Percentiles rank a stretch among this genome's conserved stretches.
These are phyloP conservation scores for Coreoperca whiteheadi DNA, from an alignment of 2,113 vertebrate species.

Conservation along the genomic window DNA sequence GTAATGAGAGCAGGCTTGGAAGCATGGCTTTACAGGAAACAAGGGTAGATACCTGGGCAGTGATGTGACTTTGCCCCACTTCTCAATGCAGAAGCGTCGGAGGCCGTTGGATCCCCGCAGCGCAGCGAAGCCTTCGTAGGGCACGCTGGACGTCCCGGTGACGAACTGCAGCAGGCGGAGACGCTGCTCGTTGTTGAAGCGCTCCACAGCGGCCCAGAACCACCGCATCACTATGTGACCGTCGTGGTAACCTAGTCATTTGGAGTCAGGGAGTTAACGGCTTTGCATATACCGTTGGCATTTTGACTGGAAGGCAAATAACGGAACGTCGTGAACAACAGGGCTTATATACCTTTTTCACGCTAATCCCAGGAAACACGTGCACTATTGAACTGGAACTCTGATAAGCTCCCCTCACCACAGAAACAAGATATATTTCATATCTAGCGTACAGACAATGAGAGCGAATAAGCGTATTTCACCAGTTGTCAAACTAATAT, in stretches of 20 bases:
- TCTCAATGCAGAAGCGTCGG: constrained; percentile 97
- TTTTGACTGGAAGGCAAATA: no score
- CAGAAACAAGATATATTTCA: no score
- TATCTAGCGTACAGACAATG: no score
- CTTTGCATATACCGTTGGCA: neutral
- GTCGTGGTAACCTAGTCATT: constrained; percentile 92
- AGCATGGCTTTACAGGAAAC: neutral
- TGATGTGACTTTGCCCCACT: constrained; percentile 98
- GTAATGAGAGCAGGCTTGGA: neutral
- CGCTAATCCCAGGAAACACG: no score
- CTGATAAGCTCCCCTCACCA: no score
- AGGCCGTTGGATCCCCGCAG: constrained; percentile 95
- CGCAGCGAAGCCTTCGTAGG: constrained; percentile 95
- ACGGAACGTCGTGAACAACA: neutral
- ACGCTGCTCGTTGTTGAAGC: constrained; percentile 97
- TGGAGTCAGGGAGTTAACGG: neutral
- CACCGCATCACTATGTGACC: constrained; percentile 97
- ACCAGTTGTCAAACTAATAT: no score
- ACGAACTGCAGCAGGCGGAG: constrained; percentile 96
- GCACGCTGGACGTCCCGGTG: constrained; percentile 96
- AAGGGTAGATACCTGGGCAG: constrained; percentile 89
- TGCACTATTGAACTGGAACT: no score
- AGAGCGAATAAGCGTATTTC: no score
- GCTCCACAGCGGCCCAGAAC: constrained; percentile 97
- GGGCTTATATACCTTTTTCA: no score